phyloP scores from a whole-genome alignment of 2,797 vertebrate species.

The Eulemur albifrons region DNA sequence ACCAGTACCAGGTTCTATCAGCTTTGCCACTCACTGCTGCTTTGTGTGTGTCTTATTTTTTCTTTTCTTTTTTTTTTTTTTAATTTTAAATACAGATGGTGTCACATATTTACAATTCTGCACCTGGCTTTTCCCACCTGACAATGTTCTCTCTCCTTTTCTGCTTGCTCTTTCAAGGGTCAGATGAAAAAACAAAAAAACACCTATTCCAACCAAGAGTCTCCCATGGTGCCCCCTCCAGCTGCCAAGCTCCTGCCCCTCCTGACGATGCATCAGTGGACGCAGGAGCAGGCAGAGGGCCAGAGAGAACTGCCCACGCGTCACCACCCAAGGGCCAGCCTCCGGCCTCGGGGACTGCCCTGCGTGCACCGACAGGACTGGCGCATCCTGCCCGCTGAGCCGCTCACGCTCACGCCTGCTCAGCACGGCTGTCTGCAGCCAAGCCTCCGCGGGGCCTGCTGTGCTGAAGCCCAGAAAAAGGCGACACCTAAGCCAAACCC shows the following conservation, averaged over 20 bases:
- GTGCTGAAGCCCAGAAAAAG: background rate
- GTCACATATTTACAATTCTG: background rate
- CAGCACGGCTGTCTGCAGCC: background rate
- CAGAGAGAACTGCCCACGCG: background rate
- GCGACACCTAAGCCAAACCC: conserved; percentile 41
- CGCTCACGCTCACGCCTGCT: background rate
- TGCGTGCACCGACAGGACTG: background rate
- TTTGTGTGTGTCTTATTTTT: background rate
- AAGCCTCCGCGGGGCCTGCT: background rate
- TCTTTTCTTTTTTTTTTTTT: background rate
- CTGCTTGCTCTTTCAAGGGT: background rate
- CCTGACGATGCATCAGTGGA: background rate
- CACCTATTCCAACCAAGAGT: background rate
- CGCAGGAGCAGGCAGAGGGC: background rate
- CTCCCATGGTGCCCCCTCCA: background rate
- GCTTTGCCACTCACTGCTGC: background rate
- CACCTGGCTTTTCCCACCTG: background rate
- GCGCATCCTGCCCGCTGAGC: background rate
- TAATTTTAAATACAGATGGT: background rate
- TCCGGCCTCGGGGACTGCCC: fast-evolving
- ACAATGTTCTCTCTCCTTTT: background rate
- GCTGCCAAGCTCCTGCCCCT: background rate
- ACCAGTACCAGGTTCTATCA: background rate
- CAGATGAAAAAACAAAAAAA: background rate
- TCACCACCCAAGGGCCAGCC: background rate